Conservation (phyloP, 1,140 invertebrate genomes). For the Drosophila ogumai region DNA sequence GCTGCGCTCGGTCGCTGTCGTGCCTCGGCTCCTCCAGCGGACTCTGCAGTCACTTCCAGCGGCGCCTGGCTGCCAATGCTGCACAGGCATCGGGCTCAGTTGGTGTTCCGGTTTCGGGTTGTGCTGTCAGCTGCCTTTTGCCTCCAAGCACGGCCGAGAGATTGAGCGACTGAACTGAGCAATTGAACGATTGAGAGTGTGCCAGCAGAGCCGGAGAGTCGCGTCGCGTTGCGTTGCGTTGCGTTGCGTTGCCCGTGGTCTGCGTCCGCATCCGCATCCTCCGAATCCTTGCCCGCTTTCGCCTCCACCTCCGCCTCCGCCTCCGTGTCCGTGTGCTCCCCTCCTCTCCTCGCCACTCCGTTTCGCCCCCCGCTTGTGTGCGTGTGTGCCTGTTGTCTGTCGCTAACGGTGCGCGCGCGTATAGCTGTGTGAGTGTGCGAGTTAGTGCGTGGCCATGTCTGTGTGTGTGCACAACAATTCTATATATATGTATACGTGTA, state of each 20-base stretch:
- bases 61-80: conserved; percentile 71
- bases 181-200: conserved; percentile 43
- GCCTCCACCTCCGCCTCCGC: conserved; percentile 17
- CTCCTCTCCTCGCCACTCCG: conserved; percentile 18
- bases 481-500: conserved; percentile 32
- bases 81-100: conserved; percentile 78
- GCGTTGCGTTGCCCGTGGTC: conserved; percentile 57
- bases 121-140: conserved; percentile 85
- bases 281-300: conserved; percentile 13
- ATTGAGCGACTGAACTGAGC: conserved; percentile 40
- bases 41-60: conserved; percentile 68
- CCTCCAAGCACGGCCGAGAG: conserved; percentile 66
- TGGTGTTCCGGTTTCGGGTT: conserved; percentile 85
- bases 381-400: conserved; percentile 60
- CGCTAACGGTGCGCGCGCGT: conserved; percentile 75
- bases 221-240: conserved; percentile 54
- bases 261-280: conserved; percentile 40
- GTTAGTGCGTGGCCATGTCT: conserved; percentile 54
- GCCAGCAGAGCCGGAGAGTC: conserved; percentile 44
- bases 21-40: conserved; percentile 45
- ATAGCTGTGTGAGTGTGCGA: conserved; percentile 58
- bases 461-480: conserved; percentile 59
- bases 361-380: conserved; percentile 25
- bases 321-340: conserved; percentile 33
- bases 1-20: conserved; percentile 1